Conservation (phyloP, 2,797 vertebrate species). For the Vireo griseus region DNA sequence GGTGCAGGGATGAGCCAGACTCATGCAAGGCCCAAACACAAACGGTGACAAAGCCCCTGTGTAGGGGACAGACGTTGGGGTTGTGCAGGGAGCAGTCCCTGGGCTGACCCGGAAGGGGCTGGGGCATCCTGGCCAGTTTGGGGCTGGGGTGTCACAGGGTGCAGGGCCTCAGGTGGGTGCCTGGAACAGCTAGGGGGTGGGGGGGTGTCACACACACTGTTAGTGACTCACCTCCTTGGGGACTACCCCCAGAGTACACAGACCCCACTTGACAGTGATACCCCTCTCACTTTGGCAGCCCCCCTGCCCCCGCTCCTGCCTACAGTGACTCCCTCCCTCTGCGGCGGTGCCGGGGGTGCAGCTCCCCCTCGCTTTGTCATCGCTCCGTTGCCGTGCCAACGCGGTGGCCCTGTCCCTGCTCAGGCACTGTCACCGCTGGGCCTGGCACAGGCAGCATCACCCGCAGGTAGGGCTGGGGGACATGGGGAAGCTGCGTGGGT, state of each 20-base stretch:
- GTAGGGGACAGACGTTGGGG: neutral
- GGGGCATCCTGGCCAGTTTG: neutral
- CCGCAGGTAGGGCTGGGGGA: neutral
- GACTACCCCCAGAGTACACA: neutral
- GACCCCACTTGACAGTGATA: accelerated
- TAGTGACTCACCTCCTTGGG: neutral
- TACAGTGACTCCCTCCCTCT: neutral
- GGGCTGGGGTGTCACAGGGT: neutral
- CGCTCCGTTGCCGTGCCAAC: slow-evolving; percentile 21
- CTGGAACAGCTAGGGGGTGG: neutral
- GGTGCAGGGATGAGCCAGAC: neutral
- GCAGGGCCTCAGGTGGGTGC: neutral
- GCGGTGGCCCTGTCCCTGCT: neutral
- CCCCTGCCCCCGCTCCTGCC: neutral
- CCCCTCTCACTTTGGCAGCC: neutral
- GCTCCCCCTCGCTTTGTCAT: neutral
- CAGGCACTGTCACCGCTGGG: neutral
- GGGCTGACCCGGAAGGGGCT: accelerated
- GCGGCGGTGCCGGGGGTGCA: neutral
- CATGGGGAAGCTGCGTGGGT: accelerated
- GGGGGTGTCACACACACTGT: neutral
- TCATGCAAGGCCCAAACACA: neutral
- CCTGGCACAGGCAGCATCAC: neutral
- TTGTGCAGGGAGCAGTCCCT: too few relatives aligned
- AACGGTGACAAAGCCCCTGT: neutral